A percentile compares a stretch with the other conserved stretches of the same genome.
These are phyloP conservation scores for Plebejus melissa DNA, from an alignment of 2,888 invertebrate species.

Conservation along the genomic window DNA sequence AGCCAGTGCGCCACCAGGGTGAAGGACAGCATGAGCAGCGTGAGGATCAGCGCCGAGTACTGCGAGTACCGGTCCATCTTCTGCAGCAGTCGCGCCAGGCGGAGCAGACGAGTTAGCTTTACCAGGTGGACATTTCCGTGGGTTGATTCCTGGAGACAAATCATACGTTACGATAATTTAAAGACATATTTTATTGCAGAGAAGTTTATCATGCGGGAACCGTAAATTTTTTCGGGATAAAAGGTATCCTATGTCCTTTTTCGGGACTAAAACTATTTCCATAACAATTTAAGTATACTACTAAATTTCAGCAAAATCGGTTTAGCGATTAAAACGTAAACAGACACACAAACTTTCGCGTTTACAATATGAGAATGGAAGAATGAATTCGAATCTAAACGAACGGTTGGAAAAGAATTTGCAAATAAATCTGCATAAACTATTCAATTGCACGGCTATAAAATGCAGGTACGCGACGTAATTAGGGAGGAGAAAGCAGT, in stretches of 20 bases:
- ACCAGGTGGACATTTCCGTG: constrained; percentile 92
- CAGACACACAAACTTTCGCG: background rate
- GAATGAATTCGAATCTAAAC: background rate
- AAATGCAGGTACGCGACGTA: background rate
- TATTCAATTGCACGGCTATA: background rate
- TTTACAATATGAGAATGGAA: background rate
- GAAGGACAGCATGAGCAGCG: constrained; percentile 95
- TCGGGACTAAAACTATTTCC: too few relatives aligned
- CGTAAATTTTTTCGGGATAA: too few relatives aligned
- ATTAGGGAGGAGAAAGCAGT: background rate
- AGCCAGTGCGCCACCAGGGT: constrained; percentile 97
- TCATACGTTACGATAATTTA: too few relatives aligned
- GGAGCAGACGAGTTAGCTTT: constrained; percentile 92
- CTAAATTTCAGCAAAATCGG: too few relatives aligned
- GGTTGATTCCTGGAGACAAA: constrained; percentile 80
- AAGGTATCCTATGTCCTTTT: too few relatives aligned
- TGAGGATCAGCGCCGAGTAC: constrained; percentile 95
- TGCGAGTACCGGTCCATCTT: constrained; percentile 98
- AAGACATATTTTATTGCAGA: too few relatives aligned
- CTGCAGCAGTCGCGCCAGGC: constrained; percentile 93
- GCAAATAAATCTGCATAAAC: background rate
- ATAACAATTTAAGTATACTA: too few relatives aligned
- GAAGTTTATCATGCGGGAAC: too few relatives aligned
- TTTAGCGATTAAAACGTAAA: too few relatives aligned
- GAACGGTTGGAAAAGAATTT: background rate